phyloP scores from a whole-genome alignment of 2,113 vertebrate genomes.

The Ranitomeya variabilis region DNA sequence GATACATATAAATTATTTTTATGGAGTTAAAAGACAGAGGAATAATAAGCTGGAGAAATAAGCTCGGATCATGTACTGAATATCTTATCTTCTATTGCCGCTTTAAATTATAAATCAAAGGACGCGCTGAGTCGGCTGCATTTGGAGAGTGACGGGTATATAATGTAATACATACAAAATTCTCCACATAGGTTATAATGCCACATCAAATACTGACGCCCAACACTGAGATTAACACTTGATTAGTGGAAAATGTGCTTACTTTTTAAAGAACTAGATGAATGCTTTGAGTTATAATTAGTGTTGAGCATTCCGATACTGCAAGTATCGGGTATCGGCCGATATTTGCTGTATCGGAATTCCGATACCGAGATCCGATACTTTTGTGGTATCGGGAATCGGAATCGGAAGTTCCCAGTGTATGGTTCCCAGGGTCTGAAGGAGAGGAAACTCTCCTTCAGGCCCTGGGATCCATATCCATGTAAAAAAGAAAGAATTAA shows the following conservation, averaged over 20 bases:
- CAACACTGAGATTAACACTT: slow-evolving; percentile 28
- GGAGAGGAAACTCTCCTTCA: too few species aligned
- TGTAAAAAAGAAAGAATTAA: too few species aligned
- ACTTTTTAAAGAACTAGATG: slow-evolving; percentile 22
- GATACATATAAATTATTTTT: slow-evolving; percentile 35
- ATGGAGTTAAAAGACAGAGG: slow-evolving; percentile 38
- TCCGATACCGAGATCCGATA: too few species aligned
- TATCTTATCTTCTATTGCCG: slow-evolving; percentile 28
- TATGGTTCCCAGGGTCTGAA: too few species aligned
- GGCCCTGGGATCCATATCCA: too few species aligned
- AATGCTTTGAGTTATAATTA: neutral
- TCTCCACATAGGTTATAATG: slow-evolving; percentile 34
- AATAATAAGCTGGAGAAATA: slow-evolving; percentile 23
- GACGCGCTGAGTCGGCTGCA: neutral
- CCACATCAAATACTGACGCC: slow-evolving; percentile 33
- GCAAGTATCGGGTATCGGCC: too few species aligned
- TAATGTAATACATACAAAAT: slow-evolving; percentile 44
- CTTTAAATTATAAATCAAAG: slow-evolving; percentile 41
- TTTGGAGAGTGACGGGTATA: slow-evolving; percentile 15
- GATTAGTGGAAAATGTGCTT: slow-evolving; percentile 32
- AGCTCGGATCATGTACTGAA: slow-evolving; percentile 22
- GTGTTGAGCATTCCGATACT: too few species aligned
- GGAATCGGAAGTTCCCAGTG: too few species aligned
- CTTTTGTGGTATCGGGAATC: too few species aligned
- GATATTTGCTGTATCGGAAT: too few species aligned